These are phyloP conservation scores for Hydrozoanthus tunicans DNA, from an alignment of 64 coral and sea anemone species.

Conservation along the genomic window DNA sequence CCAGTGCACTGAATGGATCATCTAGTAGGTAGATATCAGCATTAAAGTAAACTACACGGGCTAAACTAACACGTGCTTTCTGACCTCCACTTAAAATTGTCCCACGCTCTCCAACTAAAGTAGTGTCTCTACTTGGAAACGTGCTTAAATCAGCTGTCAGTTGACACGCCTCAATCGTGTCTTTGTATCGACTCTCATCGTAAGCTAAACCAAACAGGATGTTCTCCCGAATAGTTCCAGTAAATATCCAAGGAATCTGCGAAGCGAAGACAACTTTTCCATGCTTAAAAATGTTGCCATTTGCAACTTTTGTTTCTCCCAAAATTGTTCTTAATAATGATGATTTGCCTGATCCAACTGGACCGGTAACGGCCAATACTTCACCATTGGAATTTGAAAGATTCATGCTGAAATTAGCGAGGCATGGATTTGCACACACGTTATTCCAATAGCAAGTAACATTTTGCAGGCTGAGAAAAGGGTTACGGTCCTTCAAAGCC, in stretches of 20 bases:
- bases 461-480: conserved; percentile 31
- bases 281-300: conserved; percentile 31
- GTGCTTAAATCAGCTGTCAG: conserved; percentile 11
- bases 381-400: conserved; percentile 31
- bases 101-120: conserved; percentile 58
- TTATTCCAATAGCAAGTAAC: conserved; percentile 50
- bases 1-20: conserved; percentile 60
- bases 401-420: conserved; percentile 43
- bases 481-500: background rate
- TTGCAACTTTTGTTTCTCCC: conserved; percentile 34
- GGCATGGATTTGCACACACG: conserved; percentile 10
- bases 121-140: conserved; percentile 47
- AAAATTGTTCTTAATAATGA: conserved; percentile 58
- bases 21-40: conserved; percentile 63
- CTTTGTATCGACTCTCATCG: conserved; percentile 26
- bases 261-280: conserved; percentile 42
- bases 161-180: conserved; percentile 51
- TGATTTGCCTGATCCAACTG: conserved; percentile 58
- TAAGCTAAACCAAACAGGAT: conserved; percentile 65
- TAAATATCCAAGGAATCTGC: conserved; percentile 71
- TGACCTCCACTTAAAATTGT: conserved; percentile 54
- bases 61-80: conserved; percentile 64
- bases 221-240: conserved; percentile 72
- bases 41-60: conserved; percentile 61
- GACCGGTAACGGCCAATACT: conserved; percentile 56